phyloP scores from a whole-genome alignment of 2,113 vertebrate genomes.

The Australoheros scitulus region DNA sequence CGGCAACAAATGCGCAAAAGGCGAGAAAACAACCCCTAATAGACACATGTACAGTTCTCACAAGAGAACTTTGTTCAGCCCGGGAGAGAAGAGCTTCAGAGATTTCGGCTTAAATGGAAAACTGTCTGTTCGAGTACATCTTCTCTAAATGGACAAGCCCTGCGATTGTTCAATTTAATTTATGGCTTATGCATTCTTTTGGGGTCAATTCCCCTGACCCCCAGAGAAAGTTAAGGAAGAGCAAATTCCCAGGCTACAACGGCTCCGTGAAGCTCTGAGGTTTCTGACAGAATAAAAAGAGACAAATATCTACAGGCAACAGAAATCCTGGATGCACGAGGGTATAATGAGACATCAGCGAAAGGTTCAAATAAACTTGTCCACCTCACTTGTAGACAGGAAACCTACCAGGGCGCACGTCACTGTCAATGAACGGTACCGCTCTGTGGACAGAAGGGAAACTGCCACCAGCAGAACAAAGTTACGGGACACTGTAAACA shows the following conservation, averaged over 20 bases:
- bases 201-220: conserved; percentile 95
- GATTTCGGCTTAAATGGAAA: conserved; percentile 81
- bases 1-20: not conserved
- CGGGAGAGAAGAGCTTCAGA: conserved; percentile 14
- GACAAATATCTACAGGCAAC: not conserved
- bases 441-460: conserved; percentile 82
- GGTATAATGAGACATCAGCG: conserved; percentile 25
- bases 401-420: conserved; percentile 47
- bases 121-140: conserved; percentile 88
- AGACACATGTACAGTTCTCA: conserved; percentile 45
- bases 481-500: conserved; percentile 62
- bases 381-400: conserved; percentile 31
- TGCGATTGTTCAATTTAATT: conserved; percentile 93
- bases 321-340: not conserved
- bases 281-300: not conserved
- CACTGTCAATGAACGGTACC: conserved; percentile 83
- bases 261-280: conserved; percentile 14
- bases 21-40: conserved; percentile 3
- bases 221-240: conserved; percentile 87
- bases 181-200: conserved; percentile 97
- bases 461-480: conserved; percentile 70
- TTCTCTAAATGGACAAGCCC: conserved; percentile 88
- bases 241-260: conserved; percentile 70
- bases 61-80: conserved; percentile 66
- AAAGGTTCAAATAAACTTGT: conserved; percentile 56